A percentile compares a stretch with the other conserved stretches of the same genome.
phyloP scores from a whole-genome alignment of 2,888 invertebrate genomes.

The Leucozona laternaria region DNA sequence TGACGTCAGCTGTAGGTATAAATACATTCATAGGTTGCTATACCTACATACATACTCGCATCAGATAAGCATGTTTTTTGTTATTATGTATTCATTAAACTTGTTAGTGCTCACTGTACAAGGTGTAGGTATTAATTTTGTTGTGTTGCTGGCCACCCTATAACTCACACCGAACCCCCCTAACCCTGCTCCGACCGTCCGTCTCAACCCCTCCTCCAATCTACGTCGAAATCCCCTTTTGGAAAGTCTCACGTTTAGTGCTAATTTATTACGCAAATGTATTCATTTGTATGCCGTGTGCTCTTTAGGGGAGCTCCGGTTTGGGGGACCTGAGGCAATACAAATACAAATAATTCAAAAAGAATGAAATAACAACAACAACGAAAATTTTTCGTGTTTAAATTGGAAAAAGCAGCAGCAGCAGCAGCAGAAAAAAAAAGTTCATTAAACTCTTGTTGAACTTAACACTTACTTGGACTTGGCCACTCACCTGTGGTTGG shows the following conservation, averaged over 20 bases:
- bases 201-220: background rate
- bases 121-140: constrained; percentile 57
- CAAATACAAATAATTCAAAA: constrained; percentile 46
- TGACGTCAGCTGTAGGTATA: constrained; percentile 35
- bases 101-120: constrained; percentile 64
- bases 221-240: constrained; percentile 5
- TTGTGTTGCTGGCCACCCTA: constrained; percentile 48
- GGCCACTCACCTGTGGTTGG: constrained; percentile 66
- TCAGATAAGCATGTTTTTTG: constrained; percentile 35
- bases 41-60: background rate
- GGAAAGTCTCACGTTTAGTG: constrained; percentile 65
- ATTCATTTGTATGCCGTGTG: constrained; percentile 77
- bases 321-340: constrained; percentile 30
- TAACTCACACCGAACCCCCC: too few relatives aligned
- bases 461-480: constrained; percentile 63
- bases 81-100: constrained; percentile 77
- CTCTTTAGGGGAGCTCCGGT: constrained; percentile 69
- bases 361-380: constrained; percentile 32
- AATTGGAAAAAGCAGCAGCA: constrained; percentile 15
- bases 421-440: constrained; percentile 14
- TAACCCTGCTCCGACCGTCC: background rate
- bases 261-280: constrained; percentile 79
- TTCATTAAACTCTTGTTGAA: constrained; percentile 75
- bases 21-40: too few relatives aligned
- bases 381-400: constrained; percentile 21